These are phyloP conservation scores for Mormyrus lacerda DNA, from an alignment of 2,113 vertebrate genomes.

Conservation along the genomic window DNA sequence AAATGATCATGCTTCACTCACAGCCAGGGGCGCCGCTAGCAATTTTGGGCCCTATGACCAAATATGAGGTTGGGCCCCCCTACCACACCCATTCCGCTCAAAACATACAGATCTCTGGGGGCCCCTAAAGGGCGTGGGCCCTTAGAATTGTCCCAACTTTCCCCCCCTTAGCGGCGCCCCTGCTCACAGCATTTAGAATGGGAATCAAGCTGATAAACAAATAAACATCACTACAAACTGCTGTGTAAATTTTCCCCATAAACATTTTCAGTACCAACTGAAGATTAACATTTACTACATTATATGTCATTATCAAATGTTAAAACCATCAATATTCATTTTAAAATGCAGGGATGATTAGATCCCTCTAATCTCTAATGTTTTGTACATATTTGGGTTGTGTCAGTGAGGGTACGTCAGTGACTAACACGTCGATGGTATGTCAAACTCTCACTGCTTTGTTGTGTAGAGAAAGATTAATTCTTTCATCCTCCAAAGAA, in stretches of 20 bases:
- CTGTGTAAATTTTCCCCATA: not conserved
- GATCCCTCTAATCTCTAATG: not conserved
- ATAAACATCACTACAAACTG: conserved; percentile 37
- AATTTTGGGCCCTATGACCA: too few species aligned
- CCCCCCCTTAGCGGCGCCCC: too few species aligned
- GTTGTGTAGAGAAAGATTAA: not conserved
- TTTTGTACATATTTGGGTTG: not conserved
- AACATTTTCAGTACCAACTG: not conserved
- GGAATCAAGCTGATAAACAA: conserved; percentile 35
- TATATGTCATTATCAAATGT: not conserved
- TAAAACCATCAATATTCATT: not conserved
- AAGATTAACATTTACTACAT: too few species aligned
- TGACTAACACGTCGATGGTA: not conserved
- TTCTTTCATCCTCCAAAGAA: not conserved
- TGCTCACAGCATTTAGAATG: conserved; percentile 20
- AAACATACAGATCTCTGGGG: too few species aligned
- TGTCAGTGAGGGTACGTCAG: not conserved
- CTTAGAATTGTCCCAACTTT: too few species aligned
- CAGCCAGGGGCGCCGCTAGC: too few species aligned
- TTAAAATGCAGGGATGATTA: not conserved
- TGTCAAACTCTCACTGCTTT: not conserved
- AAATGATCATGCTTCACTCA: conserved; percentile 24
- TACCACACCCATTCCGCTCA: too few species aligned
- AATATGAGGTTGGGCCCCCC: too few species aligned
- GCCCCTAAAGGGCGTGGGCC: too few species aligned